Conservation (phyloP, 2,113 vertebrate genomes). For the Pelusios castaneus region DNA sequence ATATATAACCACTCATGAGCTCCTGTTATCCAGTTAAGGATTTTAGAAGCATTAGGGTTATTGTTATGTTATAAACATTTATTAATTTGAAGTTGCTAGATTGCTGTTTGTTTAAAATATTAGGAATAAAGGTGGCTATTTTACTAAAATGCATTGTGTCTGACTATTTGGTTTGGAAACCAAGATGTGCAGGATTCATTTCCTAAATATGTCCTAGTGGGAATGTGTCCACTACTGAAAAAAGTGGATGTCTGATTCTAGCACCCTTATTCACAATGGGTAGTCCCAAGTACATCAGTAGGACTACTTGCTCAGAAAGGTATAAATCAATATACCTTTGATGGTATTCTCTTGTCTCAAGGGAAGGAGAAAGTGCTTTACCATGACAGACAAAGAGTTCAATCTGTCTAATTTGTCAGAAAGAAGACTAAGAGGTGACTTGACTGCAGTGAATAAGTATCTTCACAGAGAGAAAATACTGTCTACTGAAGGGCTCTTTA, state of each 20-base stretch:
- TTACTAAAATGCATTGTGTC: background rate
- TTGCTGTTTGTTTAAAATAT: background rate
- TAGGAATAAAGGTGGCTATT: background rate
- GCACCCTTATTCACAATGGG: background rate
- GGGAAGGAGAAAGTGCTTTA: background rate
- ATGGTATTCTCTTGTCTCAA: slow-evolving; percentile 13
- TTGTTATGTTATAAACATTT: too few species aligned
- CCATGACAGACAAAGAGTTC: background rate
- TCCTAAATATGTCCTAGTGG: background rate
- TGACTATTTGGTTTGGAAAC: background rate
- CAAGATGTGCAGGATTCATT: background rate
- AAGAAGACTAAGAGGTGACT: slow-evolving; percentile 15
- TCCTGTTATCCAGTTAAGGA: background rate
- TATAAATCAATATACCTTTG: background rate
- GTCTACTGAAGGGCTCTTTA: slow-evolving; percentile 12
- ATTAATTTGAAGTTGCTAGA: background rate
- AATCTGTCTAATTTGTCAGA: background rate
- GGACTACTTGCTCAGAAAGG: background rate
- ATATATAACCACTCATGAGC: background rate
- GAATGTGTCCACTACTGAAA: background rate
- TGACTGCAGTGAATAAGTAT: background rate
- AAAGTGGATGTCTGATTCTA: background rate
- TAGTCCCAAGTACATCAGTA: slow-evolving; percentile 1
- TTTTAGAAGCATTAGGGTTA: background rate
- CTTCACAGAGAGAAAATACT: background rate